These are phyloP conservation scores for Leptinotarsa haldemani DNA, from an alignment of 2,888 invertebrate species.

Conservation along the genomic window DNA sequence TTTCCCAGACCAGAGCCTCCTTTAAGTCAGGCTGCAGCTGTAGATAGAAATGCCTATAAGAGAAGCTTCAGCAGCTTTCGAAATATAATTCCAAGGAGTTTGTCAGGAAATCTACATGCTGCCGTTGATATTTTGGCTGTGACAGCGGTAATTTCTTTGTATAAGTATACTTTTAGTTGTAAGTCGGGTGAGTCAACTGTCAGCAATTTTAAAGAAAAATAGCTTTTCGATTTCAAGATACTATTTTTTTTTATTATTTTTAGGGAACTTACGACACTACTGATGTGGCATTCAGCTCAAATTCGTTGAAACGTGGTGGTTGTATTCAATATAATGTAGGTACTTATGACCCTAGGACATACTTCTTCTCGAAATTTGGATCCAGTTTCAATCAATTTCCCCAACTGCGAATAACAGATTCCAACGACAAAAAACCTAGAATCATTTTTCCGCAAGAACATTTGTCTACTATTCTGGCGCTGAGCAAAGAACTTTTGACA, in stretches of 20 bases:
- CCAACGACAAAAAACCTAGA: conserved; percentile 72
- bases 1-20: conserved; percentile 84
- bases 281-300: conserved; percentile 57
- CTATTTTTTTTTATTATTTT: not conserved
- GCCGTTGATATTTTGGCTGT: conserved; percentile 66
- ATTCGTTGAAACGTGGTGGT: conserved; percentile 53
- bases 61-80: conserved; percentile 81
- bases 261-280: conserved; percentile 57
- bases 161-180: not conserved
- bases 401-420: conserved; percentile 80
- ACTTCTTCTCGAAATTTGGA: conserved; percentile 92
- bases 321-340: conserved; percentile 50
- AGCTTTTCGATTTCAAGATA: not conserved
- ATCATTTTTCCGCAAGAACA: conserved; percentile 82
- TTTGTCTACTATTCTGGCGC: conserved; percentile 80
- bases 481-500: conserved; percentile 86
- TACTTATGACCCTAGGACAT: conserved; percentile 80
- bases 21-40: conserved; percentile 64
- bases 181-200: not conserved
- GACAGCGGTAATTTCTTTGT: conserved; percentile 52
- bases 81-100: conserved; percentile 90
- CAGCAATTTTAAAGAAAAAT: not conserved
- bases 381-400: conserved; percentile 93
- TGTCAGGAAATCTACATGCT: conserved; percentile 85
- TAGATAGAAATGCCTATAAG: conserved; percentile 66